Percentiles rank a stretch among this genome's conserved stretches.
These are phyloP conservation scores for Microtus pennsylvanicus DNA, from an alignment of 2,113 vertebrate species.

Conservation along the genomic window DNA sequence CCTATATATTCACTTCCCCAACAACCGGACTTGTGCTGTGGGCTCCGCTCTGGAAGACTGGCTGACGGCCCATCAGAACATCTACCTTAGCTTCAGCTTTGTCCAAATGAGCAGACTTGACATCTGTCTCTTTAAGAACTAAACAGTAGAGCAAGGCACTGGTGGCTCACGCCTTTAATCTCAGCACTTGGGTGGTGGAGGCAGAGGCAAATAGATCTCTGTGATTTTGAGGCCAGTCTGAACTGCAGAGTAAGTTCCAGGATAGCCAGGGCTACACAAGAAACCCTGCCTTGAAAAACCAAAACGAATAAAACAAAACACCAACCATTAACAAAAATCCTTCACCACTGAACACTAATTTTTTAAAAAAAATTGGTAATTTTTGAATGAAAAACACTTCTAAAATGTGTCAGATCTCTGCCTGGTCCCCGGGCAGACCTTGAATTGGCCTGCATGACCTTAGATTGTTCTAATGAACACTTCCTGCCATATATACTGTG, in stretches of 20 bases:
- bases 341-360: background rate
- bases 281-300: background rate
- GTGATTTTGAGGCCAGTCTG: background rate
- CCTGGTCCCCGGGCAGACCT: background rate
- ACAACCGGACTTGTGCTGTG: background rate
- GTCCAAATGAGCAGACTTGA: background rate
- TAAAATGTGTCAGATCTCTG: background rate
- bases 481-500: background rate
- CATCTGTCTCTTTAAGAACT: constrained; percentile 9
- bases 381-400: background rate
- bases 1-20: accelerated
- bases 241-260: background rate
- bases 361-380: background rate
- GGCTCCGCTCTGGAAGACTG: accelerated
- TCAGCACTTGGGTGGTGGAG: background rate
- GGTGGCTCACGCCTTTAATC: background rate
- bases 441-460: background rate
- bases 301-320: background rate
- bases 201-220: background rate
- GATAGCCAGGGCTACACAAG: background rate
- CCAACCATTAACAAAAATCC: background rate
- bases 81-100: background rate
- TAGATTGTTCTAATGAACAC: background rate
- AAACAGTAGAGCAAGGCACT: background rate
- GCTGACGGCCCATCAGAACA: background rate